Evolutionary conservation across 37 sponge, comb jelly and placozoan genomes (phyloP), one percentile per base, ranked within the genome.

Genomic region (Bolinopsis microptera): DNA sequence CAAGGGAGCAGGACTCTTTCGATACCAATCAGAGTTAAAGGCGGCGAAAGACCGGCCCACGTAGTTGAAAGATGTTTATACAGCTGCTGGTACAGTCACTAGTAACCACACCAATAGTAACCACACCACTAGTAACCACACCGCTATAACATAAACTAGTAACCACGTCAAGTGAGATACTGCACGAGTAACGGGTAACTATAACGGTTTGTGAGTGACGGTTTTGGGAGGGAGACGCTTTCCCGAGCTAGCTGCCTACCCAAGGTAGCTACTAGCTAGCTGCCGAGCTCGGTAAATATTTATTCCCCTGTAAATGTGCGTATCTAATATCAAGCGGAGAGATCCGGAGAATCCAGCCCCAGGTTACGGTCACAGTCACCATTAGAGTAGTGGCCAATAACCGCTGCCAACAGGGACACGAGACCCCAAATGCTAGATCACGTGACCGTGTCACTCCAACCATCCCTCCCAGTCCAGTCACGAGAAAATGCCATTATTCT

Each of bases 401-500:
- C 61, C 61, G 61, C 61, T 48, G 61, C 61, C 61, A 48, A 48
- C 61, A 48, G 61, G 61, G 61, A 5, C 61, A 48, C 61, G 61
- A 48, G 61, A 13, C 61, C 5, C 9, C 9, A 48, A 5, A 48
- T 18, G 9, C 13, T 13, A 13, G 61, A 48, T 48, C 61, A 48
- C 61, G 61, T 48, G 61, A 13, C 13, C 61, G 9, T 48, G 9
- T 13, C 61, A 48, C 61, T 48, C 61, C 61, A 48, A 48, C 61
- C 61, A 48, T 48, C 9, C 9, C 13, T 5, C 61, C 61, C 61
- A 5, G 61, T 18, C 61, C 61, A 13, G 61, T 48, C 61, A 48
- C 61, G 61, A 48, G 61, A 48, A 48, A 48, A 48, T 70, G 74
- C 74, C 74, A 70, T 70, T 70, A 70, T 70, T 70, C 30, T 26